These are phyloP conservation scores for Pampusana beccarii DNA, from an alignment of 2,113 vertebrate species.

Conservation along the genomic window DNA sequence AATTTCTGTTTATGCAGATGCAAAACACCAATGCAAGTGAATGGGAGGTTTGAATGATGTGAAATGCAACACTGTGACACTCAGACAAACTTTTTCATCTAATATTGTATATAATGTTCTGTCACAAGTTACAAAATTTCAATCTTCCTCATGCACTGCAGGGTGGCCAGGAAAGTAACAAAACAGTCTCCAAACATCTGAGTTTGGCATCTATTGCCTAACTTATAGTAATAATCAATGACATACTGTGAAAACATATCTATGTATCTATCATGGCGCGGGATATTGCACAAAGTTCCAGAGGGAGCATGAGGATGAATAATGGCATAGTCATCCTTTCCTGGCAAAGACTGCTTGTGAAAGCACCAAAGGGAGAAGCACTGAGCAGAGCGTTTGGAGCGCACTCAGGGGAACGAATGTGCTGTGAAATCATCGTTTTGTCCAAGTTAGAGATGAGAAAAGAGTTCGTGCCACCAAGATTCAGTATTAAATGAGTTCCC, in stretches of 20 bases:
- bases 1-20: not conserved
- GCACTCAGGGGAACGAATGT: not conserved
- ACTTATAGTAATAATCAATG: not conserved
- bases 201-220: not conserved
- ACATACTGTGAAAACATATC: not conserved
- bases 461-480: not conserved
- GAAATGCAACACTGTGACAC: not conserved
- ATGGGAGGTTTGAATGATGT: rapidly evolving
- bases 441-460: not conserved
- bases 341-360: not conserved
- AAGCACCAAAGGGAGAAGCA: not conserved
- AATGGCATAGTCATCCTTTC: conserved; percentile 30
- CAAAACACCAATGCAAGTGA: rapidly evolving
- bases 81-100: not conserved
- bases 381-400: not conserved
- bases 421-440: not conserved
- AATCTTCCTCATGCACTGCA: rapidly evolving
- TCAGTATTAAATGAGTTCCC: not conserved
- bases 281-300: not conserved
- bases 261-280: rapidly evolving
- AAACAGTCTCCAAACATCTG: not conserved
- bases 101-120: not conserved
- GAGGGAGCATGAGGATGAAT: not conserved
- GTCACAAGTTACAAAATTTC: not conserved
- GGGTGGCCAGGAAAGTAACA: rapidly evolving